Evolutionary conservation across 2,888 invertebrate species (phyloP).

Genomic region (Lepas anatifera): DNA sequence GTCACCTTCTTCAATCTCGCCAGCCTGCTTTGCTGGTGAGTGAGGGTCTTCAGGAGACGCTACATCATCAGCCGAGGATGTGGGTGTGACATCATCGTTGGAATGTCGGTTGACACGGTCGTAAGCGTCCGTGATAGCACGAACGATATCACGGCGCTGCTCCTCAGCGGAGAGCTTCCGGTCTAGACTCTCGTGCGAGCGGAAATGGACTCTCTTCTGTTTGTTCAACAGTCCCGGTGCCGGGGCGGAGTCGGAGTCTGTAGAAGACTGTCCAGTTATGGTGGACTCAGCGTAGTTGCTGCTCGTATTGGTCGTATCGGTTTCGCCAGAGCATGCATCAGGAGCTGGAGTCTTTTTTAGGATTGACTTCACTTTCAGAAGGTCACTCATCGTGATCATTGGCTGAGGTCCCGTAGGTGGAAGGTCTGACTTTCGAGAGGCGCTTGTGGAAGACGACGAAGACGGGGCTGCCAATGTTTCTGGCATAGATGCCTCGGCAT

Average conservation of each 20-base stretch:
- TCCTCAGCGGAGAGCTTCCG: neutral
- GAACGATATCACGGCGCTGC: neutral
- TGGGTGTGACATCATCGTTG: too few relatives aligned
- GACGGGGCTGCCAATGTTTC: neutral
- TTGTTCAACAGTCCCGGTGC: constrained; percentile 32
- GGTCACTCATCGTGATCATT: constrained; percentile 18
- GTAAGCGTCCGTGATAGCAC: neutral
- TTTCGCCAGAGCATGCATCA: constrained; percentile 26
- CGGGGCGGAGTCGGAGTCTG: constrained; percentile 44
- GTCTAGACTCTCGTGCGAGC: constrained; percentile 21
- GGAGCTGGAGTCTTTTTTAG: constrained; percentile 39
- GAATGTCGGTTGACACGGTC: neutral
- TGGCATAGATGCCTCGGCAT: neutral
- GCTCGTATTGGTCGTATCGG: too few relatives aligned
- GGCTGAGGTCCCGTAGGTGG: neutral
- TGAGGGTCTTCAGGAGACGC: too few relatives aligned
- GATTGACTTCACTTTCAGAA: constrained; percentile 39
- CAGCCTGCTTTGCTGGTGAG: too few relatives aligned
- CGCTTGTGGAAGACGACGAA: too few relatives aligned
- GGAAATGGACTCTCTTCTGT: constrained; percentile 35
- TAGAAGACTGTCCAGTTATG: too few relatives aligned
- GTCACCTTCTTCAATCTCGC: too few relatives aligned
- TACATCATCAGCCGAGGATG: neutral
- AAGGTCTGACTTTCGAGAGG: neutral
- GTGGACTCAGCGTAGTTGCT: too few relatives aligned